Evolutionary conservation across 2,888 invertebrate species (phyloP).

Genomic region (Thymelicus sylvestris): DNA sequence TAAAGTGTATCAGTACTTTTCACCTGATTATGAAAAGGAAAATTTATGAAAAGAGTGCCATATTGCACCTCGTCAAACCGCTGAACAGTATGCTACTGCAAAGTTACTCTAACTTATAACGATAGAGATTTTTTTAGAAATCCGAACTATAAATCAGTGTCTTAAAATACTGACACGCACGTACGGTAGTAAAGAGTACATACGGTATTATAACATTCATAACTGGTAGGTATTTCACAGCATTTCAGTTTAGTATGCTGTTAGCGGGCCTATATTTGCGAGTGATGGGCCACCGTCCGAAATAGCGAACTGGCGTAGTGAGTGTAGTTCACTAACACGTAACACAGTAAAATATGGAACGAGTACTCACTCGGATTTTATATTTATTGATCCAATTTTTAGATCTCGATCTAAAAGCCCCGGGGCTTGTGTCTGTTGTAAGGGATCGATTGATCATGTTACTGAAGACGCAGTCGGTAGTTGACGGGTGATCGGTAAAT

Average conservation of each 20-base stretch:
- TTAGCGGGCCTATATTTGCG: conserved; percentile 1
- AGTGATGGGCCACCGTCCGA: neutral
- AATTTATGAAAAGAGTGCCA: too few relatives aligned
- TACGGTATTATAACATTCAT: neutral
- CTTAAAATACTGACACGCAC: neutral
- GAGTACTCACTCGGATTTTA: neutral
- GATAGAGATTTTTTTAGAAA: too few relatives aligned
- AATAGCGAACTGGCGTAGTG: neutral
- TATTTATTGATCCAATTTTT: neutral
- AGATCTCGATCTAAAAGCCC: too few relatives aligned
- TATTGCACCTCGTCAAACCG: too few relatives aligned
- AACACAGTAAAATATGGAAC: neutral
- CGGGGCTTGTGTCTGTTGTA: too few relatives aligned
- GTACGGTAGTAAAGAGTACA: neutral
- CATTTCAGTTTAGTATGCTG: neutral
- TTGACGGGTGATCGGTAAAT: too few relatives aligned
- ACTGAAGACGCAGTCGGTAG: too few relatives aligned
- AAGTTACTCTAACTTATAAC: too few relatives aligned
- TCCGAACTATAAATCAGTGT: neutral
- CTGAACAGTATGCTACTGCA: too few relatives aligned
- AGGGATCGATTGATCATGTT: too few relatives aligned
- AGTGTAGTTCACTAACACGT: neutral
- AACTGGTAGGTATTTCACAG: neutral
- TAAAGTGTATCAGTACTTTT: too few relatives aligned
- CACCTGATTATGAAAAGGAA: too few relatives aligned